phyloP scores from a whole-genome alignment of 2,797 vertebrate species.

The Sebastes taczanowskii region DNA sequence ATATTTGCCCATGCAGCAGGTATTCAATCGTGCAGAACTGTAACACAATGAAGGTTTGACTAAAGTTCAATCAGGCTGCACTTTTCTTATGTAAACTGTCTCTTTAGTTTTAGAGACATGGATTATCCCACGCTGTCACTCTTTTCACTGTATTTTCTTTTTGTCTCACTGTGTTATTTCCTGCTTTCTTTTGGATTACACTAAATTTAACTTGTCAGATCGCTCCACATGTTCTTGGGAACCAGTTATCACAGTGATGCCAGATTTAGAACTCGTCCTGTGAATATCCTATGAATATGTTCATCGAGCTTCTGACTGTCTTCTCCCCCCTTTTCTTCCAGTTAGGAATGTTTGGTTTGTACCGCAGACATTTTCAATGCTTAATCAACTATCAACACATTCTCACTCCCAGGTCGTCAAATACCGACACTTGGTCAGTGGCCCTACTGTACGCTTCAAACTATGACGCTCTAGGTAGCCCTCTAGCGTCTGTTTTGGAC shows the following conservation, averaged over 20 bases:
- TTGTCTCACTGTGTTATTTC: background rate
- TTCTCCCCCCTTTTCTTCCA: background rate
- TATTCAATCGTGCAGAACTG: background rate
- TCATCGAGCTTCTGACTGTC: background rate
- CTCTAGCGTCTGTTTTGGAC: background rate
- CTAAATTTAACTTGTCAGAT: slow-evolving; percentile 17
- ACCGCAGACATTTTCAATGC: background rate
- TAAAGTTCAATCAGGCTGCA: background rate
- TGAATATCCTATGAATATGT: background rate
- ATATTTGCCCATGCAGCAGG: background rate
- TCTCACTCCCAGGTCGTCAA: background rate
- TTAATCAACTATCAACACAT: background rate
- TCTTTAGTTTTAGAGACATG: background rate
- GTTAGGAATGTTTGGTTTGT: background rate
- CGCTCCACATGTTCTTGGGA: slow-evolving; percentile 1
- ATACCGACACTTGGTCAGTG: background rate
- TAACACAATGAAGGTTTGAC: background rate
- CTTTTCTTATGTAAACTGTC: background rate
- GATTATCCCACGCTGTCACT: background rate
- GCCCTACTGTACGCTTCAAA: background rate
- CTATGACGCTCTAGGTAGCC: background rate
- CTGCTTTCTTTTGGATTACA: background rate
- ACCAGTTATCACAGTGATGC: slow-evolving; percentile 4
- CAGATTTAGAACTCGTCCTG: background rate
- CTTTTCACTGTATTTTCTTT: background rate